phyloP scores from a whole-genome alignment of 2,888 invertebrate genomes.

The Nomada fucata region DNA sequence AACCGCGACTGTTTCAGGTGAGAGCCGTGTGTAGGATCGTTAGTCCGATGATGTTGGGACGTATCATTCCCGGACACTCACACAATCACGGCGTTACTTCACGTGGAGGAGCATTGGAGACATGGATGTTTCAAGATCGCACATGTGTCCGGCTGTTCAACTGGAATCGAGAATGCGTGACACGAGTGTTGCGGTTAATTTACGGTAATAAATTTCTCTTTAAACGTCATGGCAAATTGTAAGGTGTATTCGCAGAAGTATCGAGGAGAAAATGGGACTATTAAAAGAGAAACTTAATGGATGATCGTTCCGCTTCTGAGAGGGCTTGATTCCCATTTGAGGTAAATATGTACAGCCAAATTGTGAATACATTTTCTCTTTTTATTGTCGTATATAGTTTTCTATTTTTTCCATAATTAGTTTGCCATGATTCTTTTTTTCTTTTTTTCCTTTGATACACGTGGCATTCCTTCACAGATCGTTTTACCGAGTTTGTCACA shows the following conservation, averaged over 20 bases:
- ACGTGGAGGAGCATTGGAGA: no score
- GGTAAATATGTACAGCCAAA: no score
- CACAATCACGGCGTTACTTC: not conserved
- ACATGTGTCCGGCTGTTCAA: conserved; percentile 25
- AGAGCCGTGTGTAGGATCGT: conserved; percentile 55
- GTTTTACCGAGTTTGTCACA: no score
- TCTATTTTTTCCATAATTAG: no score
- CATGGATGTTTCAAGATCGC: not conserved
- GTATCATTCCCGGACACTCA: conserved; percentile 15
- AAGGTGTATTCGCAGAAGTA: not conserved
- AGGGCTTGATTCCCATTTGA: no score
- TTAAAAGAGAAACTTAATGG: not conserved
- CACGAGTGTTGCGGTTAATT: no score
- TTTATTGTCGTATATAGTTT: no score
- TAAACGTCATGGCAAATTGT: not conserved
- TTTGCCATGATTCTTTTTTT: no score
- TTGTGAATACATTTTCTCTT: no score
- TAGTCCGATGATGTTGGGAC: conserved; percentile 46
- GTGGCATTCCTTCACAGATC: no score
- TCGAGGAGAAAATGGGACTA: not conserved
- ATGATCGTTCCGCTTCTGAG: no score
- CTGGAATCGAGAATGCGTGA: not conserved
- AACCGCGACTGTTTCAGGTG: conserved; percentile 62
- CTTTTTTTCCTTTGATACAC: no score
- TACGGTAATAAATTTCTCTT: not conserved